Percentiles rank a stretch among this genome's conserved stretches.
These are phyloP conservation scores for Drosophila santomea DNA, from an alignment of 1,140 invertebrate genomes.

Conservation along the genomic window DNA sequence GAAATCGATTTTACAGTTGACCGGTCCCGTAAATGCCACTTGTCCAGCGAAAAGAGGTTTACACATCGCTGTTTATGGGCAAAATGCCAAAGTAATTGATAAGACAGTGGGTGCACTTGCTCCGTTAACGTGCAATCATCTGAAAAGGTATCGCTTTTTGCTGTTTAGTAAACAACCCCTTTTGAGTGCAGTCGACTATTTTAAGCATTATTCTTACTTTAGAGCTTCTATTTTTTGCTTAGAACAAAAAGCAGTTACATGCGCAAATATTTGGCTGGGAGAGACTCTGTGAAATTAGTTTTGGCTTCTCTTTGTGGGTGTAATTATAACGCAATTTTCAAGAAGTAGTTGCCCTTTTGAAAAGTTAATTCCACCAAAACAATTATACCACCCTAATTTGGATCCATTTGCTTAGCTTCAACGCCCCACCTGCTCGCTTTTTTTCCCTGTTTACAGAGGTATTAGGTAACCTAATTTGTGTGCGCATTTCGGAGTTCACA, in stretches of 20 bases:
- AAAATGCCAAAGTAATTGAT: not conserved
- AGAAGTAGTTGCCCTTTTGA: not conserved
- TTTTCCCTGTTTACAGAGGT: conserved; percentile 10
- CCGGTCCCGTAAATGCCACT: not conserved
- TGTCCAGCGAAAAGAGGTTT: too few relatives aligned
- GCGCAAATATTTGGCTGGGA: conserved; percentile 21
- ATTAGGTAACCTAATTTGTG: conserved; percentile 21
- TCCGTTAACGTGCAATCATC: conserved; percentile 22
- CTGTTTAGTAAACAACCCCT: conserved; percentile 32
- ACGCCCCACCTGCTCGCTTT: not conserved
- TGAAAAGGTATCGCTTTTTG: conserved; percentile 23
- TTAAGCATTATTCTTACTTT: conserved; percentile 6
- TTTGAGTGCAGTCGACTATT: conserved; percentile 33
- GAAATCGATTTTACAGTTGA: not conserved
- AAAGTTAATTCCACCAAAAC: too few relatives aligned
- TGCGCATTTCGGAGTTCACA: conserved; percentile 1
- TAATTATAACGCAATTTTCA: conserved; percentile 13
- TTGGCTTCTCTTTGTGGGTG: not conserved
- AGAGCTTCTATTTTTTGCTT: conserved; percentile 3
- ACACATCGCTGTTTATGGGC: not conserved
- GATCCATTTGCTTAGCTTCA: not conserved
- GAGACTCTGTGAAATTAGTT: not conserved
- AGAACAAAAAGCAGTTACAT: conserved; percentile 6
- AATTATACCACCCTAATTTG: conserved; percentile 6
- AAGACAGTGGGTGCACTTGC: not conserved